Base-by-base conservation (phyloP, 2,113 vertebrate genomes). In the Psilopsiagon aymara region DNA sequence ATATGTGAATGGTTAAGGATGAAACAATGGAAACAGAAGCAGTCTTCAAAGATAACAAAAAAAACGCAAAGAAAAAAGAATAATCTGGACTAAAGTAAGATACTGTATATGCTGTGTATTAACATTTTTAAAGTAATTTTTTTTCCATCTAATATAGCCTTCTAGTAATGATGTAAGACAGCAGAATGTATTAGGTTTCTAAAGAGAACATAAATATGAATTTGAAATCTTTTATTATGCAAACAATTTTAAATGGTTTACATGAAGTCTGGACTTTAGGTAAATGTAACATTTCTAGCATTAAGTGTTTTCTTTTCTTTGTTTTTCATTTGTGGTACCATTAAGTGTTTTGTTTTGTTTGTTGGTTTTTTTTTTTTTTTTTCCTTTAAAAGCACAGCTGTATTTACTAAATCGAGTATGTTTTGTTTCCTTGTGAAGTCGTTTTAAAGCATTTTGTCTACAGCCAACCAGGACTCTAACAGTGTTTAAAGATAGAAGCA, bases 1-100 rank as follows among this genome's bases (percentile, higher is more conserved):
- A 98, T 98, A 98, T 97, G 97, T 97, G 97, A 98, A 98, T 98
- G 97, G 97, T 98, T 98, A 97, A 97, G 97, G 97, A 98, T 98
- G 97, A 98, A 98, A 98, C 98, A 98, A 98, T 98, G 96, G 97
- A 97, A 97, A 96, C 91, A 98, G 97, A 96, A 96, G 78, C 96
- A 97, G 97, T 96, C 97, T 97, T 97, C 94, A 96, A 96, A 98
- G 97, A 97, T 98, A 98, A 97, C 88, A 5, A 92, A 94, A 95
- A 94, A 97, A 96, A 93, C 8, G 39, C 39, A 39, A 9, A 39
- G 9, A 39, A 39, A 39, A 39, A 39, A 39, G 39, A 39, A 94
- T 95, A 95, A 93, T 92, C 94, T 81, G 74, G 64, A 79, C 66
- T 81, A 52, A 97, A 97, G 96, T 97, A 89, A 96, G 76, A 78